Conservation (phyloP, 2,113 vertebrate species). For the Dissostichus mawsoni region DNA sequence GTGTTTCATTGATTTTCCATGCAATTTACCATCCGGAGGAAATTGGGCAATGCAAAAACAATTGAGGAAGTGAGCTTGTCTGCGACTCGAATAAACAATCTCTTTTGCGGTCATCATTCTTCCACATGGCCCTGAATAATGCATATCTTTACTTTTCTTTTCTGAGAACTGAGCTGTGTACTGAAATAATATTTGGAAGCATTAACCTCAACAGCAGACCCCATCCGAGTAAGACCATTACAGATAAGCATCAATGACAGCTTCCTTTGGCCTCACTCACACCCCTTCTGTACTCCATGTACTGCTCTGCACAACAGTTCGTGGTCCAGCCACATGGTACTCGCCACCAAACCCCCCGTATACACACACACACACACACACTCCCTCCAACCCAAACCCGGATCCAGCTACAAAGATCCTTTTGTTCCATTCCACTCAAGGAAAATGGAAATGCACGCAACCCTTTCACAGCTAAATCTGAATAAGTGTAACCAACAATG, state of each 20-base stretch:
- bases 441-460: conserved; percentile 76
- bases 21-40: conserved; percentile 61
- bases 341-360: conserved; percentile 47
- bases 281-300: conserved; percentile 51
- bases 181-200: conserved; percentile 68
- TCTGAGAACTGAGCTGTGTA: conserved; percentile 19
- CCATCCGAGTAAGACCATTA: conserved; percentile 48
- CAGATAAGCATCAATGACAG: conserved; percentile 72
- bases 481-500: conserved; percentile 59
- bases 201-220: conserved; percentile 54
- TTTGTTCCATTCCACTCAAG: conserved; percentile 79
- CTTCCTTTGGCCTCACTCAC: conserved; percentile 59
- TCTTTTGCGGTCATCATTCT: conserved; percentile 26
- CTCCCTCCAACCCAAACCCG: conserved; percentile 59
- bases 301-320: conserved; percentile 63
- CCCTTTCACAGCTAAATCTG: conserved; percentile 66
- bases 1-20: conserved; percentile 67
- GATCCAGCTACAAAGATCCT: conserved; percentile 77
- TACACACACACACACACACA: conserved; percentile 41
- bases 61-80: conserved; percentile 31
- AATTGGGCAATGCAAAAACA: conserved; percentile 58
- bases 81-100: conserved; percentile 46
- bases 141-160: conserved; percentile 16
- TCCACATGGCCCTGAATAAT: conserved; percentile 33
- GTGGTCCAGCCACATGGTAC: conserved; percentile 69